Percentiles rank a stretch among this genome's conserved stretches.
These are phyloP conservation scores for Clavelina lepadiformis DNA, from an alignment of 23 tunicate species.

Conservation along the genomic window DNA sequence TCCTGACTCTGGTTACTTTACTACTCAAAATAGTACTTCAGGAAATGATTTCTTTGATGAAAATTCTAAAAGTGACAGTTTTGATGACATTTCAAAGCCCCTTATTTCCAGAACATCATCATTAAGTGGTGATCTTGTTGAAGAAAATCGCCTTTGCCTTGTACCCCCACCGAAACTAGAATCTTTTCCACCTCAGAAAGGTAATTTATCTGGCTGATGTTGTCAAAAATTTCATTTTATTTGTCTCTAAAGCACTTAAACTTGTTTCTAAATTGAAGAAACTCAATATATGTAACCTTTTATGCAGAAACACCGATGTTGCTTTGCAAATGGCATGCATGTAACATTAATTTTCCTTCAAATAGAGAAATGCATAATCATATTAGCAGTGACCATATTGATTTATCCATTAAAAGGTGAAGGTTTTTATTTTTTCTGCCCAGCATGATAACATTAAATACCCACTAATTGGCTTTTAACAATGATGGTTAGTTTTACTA, in stretches of 20 bases:
- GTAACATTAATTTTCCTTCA: conserved; percentile 2
- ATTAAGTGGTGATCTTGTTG: background rate
- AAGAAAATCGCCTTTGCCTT: conserved; percentile 24
- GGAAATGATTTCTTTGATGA: conserved; percentile 24
- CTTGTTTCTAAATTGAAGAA: no score
- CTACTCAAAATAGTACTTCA: conserved; percentile 23
- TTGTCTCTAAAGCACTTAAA: no score
- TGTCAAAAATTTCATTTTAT: no score
- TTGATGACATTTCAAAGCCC: conserved; percentile 6
- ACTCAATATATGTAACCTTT: no score
- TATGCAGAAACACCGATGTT: no score
- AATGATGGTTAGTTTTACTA: background rate
- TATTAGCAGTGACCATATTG: conserved; percentile 8
- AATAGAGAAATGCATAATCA: conserved; percentile 13
- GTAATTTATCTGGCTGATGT: no score
- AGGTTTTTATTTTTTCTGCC: background rate
- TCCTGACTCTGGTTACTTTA: conserved; percentile 85
- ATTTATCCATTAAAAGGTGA: conserved; percentile 7
- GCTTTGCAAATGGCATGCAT: conserved; percentile 15
- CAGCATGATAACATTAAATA: background rate
- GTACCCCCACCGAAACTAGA: conserved; percentile 57
- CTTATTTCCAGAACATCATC: conserved; percentile 18
- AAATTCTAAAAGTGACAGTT: background rate
- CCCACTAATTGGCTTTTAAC: background rate
- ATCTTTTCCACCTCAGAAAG: background rate